Evolutionary conservation across 2,888 invertebrate species (phyloP), one percentile per base, ranked within the genome.

Genomic region (Petrolisthes manimaculis): DNA sequence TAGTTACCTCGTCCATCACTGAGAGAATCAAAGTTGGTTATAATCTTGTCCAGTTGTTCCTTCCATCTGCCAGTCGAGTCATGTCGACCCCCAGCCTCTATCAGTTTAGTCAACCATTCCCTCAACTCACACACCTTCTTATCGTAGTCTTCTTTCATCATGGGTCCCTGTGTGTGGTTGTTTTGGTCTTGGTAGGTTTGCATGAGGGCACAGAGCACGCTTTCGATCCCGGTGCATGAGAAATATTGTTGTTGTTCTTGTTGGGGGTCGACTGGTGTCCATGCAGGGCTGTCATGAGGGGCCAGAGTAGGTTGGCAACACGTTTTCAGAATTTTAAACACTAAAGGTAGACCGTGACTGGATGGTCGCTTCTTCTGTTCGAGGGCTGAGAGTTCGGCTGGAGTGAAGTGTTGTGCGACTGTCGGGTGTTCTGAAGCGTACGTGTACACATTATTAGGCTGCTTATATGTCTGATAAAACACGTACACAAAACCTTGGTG

Each of bases 21-120:
- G 37, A 37, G 37, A 37, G 37, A 37, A 2, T 37, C 37, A 37
- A 37, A 37, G 37, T 37, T 37, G 37, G 37, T 37, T 37, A 78
- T 24, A 18, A 78, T 61, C 51, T 51, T 84, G 74, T 86, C 81
- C 3, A 80, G 56, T 12, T 6, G 12, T 54, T 86, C 86, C 24
- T 74, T 71, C 80, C 86, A 86, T 14, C 86, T 69, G 3, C 86
- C 86, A 8, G 86, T 80, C 18, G 81, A 37, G 4, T 86, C 86
- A 56, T 56, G 56, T 51, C 54, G 61, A 8, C 86, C 83, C 0
- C 61, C 78, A 21, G 55, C 61, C 56, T 86, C 86, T 3, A 86
- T 77, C 6, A 86, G 54, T 9, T 83, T 51, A 51, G 75, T 24
- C n/a, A 80, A 14, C 75, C 75, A 77, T 0, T n/a, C 9, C 12